Evolutionary conservation across 1,140 invertebrate species (phyloP), one percentile per base, ranked within the genome.

Genomic region (Halesus radiatus): DNA sequence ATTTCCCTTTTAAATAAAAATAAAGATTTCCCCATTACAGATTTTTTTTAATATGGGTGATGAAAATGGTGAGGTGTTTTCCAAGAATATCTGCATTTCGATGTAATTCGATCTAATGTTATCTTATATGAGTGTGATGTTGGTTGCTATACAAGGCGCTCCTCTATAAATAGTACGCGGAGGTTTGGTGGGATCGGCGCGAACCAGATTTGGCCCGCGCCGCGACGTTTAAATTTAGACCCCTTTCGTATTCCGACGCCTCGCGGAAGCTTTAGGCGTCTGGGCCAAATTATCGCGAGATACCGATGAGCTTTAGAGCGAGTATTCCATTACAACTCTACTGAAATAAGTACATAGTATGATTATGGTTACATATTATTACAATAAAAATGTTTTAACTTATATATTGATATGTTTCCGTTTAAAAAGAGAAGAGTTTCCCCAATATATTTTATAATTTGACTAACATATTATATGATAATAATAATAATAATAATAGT

Each of bases 101-200:
- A 29, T 26, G 78, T 56, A 79, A 83, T 70, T 54, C 52, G 56
- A 83, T 80, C 37, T 45, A 45, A 83, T 64, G 81, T 83, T 80
- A 83, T 83, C 70, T 60, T 76, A 83, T 83, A 83, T 66, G 66
- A 53, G 81, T 64, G 29, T 45, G 77, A 68, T 64, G 26, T 62
- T 37, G 32, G 60, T 62, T 76, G 76, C 82, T 83, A 83, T 83
- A 83, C 82, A 83, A 79, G 82, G 82, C 80, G 45, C 76, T 81
- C 70, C 32, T 26, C 73, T 83, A 83, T 81, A 80, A 76, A 74
- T 78, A 78, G 79, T 15, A 15, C 18, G 18, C 18, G 70, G 4
- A 23, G 45, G 50, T 74, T 74, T 74, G 70, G 66, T 45, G 66
- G 37, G 70, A 74, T n/a, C 50, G 56, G n/a, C 72, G 76, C 37